Conservation (phyloP, 2,797 vertebrate genomes). For the Hylomyscus alleni region DNA sequence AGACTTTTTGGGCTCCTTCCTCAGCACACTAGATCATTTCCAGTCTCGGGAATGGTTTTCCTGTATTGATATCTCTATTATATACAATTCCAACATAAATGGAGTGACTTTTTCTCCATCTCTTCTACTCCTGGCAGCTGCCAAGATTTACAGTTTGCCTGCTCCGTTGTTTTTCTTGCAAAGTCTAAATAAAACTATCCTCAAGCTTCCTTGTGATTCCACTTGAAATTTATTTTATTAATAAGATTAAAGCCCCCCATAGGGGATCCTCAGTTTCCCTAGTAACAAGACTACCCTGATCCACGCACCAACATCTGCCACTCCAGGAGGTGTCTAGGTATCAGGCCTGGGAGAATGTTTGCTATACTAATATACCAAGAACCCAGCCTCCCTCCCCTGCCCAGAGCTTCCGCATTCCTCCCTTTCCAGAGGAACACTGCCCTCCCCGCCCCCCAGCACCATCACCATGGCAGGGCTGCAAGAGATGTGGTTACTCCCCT, state of each 20-base stretch:
- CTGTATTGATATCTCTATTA: background rate
- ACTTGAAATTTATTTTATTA: background rate
- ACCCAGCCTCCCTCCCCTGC: background rate
- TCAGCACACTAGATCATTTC: background rate
- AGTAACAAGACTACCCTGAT: slow-evolving; percentile 20
- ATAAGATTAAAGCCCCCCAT: background rate
- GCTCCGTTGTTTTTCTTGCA: background rate
- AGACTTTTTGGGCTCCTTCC: background rate
- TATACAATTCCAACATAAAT: background rate
- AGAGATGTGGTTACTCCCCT: background rate
- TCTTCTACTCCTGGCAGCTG: background rate
- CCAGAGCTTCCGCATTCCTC: slow-evolving; percentile 52
- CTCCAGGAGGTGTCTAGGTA: background rate
- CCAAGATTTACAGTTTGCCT: background rate
- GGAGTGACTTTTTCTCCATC: background rate
- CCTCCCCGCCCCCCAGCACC: background rate
- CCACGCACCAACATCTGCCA: background rate
- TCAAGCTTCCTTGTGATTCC: background rate
- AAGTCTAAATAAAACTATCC: background rate
- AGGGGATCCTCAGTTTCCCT: background rate
- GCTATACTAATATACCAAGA: slow-evolving; percentile 21
- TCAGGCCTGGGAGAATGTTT: background rate
- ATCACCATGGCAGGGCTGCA: background rate
- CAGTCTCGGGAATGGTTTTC: background rate
- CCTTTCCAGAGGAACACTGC: background rate